Evolutionary conservation across 1,140 invertebrate species (phyloP).

Genomic region (Drosophila erecta): DNA sequence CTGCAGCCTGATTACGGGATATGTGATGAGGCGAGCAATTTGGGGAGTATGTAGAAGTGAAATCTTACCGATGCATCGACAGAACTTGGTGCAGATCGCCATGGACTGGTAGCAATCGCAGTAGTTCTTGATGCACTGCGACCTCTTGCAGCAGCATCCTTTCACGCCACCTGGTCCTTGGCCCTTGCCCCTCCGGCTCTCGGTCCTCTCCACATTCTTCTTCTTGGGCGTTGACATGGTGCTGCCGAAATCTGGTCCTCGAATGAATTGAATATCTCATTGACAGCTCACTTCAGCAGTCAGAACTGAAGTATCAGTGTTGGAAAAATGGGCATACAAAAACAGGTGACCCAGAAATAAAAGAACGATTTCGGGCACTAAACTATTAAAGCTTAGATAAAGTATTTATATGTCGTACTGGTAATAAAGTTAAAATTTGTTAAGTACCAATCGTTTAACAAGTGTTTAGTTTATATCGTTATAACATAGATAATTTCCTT

Average conservation of each 20-base stretch:
- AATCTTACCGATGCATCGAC: constrained; percentile 62
- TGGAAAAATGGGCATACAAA: background rate
- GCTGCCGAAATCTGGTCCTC: background rate
- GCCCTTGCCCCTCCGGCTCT: background rate
- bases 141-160: constrained; percentile 67
- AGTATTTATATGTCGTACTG: constrained; percentile 61
- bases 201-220: background rate
- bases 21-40: background rate
- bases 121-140: constrained; percentile 73
- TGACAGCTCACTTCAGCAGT: background rate
- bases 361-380: constrained; percentile 54
- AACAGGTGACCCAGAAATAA: background rate
- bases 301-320: background rate
- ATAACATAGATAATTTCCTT: constrained; percentile 55
- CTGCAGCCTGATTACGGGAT: constrained; percentile 42
- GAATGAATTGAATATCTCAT: background rate
- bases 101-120: constrained; percentile 77
- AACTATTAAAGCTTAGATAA: constrained; percentile 82
- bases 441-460: constrained; percentile 80
- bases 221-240: background rate
- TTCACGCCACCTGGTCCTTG: constrained; percentile 31
- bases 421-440: constrained; percentile 81
- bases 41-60: background rate
- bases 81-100: constrained; percentile 49
- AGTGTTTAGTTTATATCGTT: constrained; percentile 61